A percentile compares a stretch with the other conserved stretches of the same genome.
Evolutionary conservation across 2,888 invertebrate species (phyloP).

Genomic region (Invenusta paracnida): DNA sequence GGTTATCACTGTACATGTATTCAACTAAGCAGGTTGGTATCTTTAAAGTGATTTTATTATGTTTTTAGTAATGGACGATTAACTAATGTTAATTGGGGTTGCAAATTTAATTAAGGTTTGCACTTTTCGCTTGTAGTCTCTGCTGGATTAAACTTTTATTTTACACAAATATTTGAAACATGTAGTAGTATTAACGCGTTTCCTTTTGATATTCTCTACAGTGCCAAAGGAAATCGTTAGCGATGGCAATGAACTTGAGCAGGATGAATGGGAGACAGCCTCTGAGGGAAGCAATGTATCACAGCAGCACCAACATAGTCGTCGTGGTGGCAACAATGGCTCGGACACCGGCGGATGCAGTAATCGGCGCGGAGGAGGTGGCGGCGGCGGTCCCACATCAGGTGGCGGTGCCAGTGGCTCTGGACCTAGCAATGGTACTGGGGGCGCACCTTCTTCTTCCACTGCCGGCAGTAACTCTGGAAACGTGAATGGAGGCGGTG

Average conservation of each 20-base stretch:
- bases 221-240: not conserved
- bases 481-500: not conserved
- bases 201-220: not conserved
- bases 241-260: slow-evolving; percentile 42
- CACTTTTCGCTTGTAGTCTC: no score
- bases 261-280: slow-evolving; percentile 44
- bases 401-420: slow-evolving; percentile 30
- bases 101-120: no score
- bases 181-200: no score
- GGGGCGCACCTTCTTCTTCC: not conserved
- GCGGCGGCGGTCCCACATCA: not conserved
- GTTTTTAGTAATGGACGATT: no score
- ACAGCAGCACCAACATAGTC: not conserved
- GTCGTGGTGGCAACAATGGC: not conserved
- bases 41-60: no score
- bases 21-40: no score
- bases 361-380: not conserved
- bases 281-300: slow-evolving; percentile 41
- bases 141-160: no score
- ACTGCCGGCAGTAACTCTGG: not conserved
- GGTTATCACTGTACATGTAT: no score
- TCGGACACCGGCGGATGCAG: not conserved
- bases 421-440: not conserved
- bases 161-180: no score
- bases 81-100: no score